A percentile compares a stretch with the other conserved stretches of the same genome.
phyloP scores from a whole-genome alignment of 2,797 vertebrate genomes.

The Manis pentadactyla region DNA sequence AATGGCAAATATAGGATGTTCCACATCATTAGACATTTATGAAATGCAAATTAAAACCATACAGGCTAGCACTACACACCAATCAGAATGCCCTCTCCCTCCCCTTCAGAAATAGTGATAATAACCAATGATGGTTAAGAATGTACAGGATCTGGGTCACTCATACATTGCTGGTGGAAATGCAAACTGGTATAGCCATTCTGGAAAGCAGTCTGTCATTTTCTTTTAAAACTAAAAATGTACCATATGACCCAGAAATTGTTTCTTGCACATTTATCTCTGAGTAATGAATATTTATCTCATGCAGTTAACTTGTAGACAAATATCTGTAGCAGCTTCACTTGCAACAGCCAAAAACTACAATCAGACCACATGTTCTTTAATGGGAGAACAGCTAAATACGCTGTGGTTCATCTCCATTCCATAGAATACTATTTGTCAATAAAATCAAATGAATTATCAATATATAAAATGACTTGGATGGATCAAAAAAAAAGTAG shows the following conservation, averaged over 20 bases:
- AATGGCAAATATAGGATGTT: neutral
- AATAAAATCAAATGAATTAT: neutral
- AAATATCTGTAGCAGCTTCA: neutral
- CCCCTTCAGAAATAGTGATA: neutral
- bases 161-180: neutral
- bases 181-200: neutral
- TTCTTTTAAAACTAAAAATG: conserved; percentile 17
- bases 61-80: neutral
- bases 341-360: neutral
- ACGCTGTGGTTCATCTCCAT: neutral
- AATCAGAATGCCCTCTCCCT: neutral
- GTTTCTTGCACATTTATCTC: neutral
- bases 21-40: neutral
- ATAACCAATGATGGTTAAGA: neutral
- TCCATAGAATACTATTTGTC: neutral
- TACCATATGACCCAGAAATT: neutral
- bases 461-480: neutral
- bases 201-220: neutral
- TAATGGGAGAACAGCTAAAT: neutral
- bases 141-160: neutral
- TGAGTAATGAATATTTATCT: conserved; percentile 32
- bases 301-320: neutral
- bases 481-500: conserved; percentile 2
- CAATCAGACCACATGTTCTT: neutral
- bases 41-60: conserved; percentile 41